phyloP scores from a whole-genome alignment of 1,140 invertebrate species.

The Drosophila neocordata region DNA sequence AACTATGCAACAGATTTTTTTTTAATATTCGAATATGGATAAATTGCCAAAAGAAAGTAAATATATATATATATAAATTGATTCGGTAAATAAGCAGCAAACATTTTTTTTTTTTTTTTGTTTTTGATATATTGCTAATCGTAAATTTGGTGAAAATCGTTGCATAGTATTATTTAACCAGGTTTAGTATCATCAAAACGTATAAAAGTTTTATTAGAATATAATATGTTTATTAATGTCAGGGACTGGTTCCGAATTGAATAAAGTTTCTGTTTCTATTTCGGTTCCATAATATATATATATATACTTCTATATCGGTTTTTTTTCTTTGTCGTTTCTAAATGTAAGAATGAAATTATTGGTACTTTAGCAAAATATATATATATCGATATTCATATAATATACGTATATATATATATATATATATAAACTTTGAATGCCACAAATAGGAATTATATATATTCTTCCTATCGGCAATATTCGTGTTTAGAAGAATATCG shows the following conservation, averaged over 20 bases:
- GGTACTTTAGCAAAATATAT: not conserved
- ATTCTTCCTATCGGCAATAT: too few species aligned
- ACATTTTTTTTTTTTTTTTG: not conserved
- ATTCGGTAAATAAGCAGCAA: not conserved
- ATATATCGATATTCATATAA: too few species aligned
- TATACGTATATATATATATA: too few species aligned
- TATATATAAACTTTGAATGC: too few species aligned
- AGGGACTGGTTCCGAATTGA: constrained; percentile 4
- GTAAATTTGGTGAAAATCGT: not conserved
- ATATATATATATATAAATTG: not conserved
- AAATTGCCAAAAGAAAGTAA: not conserved
- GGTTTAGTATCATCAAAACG: constrained; percentile 6
- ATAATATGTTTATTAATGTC: constrained; percentile 3
- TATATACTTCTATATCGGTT: not conserved
- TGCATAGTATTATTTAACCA: not conserved
- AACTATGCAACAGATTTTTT: constrained; percentile 2
- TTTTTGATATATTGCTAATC: not conserved
- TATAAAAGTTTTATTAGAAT: constrained; percentile 3
- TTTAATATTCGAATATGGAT: not conserved
- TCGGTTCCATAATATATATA: not conserved
- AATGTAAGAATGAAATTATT: not conserved
- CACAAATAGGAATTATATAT: too few species aligned
- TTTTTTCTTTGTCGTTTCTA: not conserved
- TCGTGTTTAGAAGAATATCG: too few species aligned
- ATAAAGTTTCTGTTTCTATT: not conserved